These are phyloP conservation scores for Tetramorium alpestre DNA, from an alignment of 1,140 invertebrate genomes.

Conservation along the genomic window DNA sequence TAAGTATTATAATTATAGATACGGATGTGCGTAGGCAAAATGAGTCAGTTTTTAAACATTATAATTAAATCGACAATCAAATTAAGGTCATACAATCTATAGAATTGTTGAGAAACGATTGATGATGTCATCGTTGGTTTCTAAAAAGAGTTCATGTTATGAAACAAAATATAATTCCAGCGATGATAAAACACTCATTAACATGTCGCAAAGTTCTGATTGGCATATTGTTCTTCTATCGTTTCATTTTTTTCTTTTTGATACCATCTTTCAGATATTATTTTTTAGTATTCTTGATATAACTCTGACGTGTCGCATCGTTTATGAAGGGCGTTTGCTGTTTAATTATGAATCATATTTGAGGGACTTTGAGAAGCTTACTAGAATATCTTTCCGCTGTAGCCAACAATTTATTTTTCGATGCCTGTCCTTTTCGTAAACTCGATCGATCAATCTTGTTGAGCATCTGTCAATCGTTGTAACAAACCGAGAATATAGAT, in stretches of 20 bases:
- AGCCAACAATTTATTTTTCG: not conserved
- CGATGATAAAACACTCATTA: not conserved
- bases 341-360: conserved; percentile 30
- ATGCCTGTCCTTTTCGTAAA: not conserved
- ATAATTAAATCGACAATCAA: conserved; percentile 1
- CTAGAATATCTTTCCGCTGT: not conserved
- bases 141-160: conserved; percentile 1
- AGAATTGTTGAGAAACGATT: conserved; percentile 5
- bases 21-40: not conserved
- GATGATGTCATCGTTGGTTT: conserved; percentile 22
- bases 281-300: conserved; percentile 26
- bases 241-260: not conserved
- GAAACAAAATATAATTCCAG: not conserved
- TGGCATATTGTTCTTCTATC: not conserved
- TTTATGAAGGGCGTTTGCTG: not conserved
- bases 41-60: conserved; percentile 15
- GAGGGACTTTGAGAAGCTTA: not conserved
- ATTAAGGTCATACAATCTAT: conserved; percentile 31
- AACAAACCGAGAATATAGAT: conserved; percentile 5
- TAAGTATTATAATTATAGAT: not conserved
- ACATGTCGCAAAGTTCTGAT: not conserved
- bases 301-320: conserved; percentile 22
- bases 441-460: not conserved
- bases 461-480: not conserved
- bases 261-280: conserved; percentile 11